Conservation (phyloP, 2,797 vertebrate genomes). For the Pangasius mekongensis region DNA sequence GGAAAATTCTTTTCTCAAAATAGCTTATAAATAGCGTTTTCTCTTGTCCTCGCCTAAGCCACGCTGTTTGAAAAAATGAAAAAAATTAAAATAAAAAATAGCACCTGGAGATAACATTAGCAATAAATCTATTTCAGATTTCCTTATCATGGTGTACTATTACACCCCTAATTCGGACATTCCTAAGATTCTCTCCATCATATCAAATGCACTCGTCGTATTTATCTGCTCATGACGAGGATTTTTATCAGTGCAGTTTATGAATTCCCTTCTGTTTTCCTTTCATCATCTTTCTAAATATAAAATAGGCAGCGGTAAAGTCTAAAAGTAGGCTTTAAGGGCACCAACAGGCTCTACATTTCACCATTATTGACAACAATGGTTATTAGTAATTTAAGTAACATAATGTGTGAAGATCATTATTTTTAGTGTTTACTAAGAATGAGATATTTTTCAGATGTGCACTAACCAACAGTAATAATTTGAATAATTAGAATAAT, state of each 20-base stretch:
- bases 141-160: not conserved
- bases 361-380: not conserved
- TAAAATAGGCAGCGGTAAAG: not conserved
- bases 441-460: not conserved
- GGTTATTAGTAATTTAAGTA: not conserved
- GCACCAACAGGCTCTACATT: not conserved
- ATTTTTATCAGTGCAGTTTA: not conserved
- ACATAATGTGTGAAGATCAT: not conserved
- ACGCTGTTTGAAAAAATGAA: not conserved
- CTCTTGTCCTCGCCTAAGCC: not conserved
- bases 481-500: not conserved
- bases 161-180: slow-evolving; percentile 25
- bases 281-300: slow-evolving; percentile 26
- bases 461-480: not conserved
- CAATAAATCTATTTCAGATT: slow-evolving; percentile 8
- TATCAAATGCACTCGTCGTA: not conserved
- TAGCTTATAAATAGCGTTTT: not conserved
- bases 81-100: not conserved
- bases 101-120: not conserved
- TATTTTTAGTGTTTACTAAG: not conserved
- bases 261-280: not conserved
- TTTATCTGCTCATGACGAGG: not conserved
- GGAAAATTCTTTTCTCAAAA: not conserved
- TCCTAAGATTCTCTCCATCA: slow-evolving; percentile 21
- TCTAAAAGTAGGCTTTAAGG: not conserved